A percentile compares a stretch with the other conserved stretches of the same genome.
phyloP scores from a whole-genome alignment of 1,140 invertebrate species.

The Drosophila littoralis region DNA sequence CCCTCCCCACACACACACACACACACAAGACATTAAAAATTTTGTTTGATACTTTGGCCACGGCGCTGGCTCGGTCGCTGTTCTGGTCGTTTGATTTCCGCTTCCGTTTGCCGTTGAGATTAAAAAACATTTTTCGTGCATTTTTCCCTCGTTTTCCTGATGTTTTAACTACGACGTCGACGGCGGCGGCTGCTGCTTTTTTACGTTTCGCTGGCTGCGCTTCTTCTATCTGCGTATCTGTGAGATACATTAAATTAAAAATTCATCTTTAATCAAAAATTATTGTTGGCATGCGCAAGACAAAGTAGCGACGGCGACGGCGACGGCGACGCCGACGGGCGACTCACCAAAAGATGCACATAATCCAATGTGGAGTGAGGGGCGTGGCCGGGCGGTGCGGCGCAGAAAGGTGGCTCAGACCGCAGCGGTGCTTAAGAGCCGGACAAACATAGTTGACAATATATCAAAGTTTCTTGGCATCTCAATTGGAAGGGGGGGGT shows the following conservation, averaged over 20 bases:
- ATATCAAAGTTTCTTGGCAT: constrained; percentile 64
- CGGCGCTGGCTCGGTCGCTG: constrained; percentile 53
- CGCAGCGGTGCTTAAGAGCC: constrained; percentile 41
- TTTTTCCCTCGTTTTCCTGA: constrained; percentile 77
- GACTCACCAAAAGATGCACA: constrained; percentile 16
- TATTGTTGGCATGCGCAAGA: constrained; percentile 81
- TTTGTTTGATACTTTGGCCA: constrained; percentile 79
- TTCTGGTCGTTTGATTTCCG: constrained; percentile 84
- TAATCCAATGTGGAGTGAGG: neutral
- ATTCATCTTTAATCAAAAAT: constrained; percentile 85
- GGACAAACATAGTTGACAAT: constrained; percentile 72
- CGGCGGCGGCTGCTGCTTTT: constrained; percentile 10
- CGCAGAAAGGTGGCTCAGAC: constrained; percentile 24
- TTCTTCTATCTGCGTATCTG: constrained; percentile 64
- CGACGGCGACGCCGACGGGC: constrained; percentile 5
- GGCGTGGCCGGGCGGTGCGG: neutral
- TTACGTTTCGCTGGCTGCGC: constrained; percentile 52
- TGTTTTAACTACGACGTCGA: constrained; percentile 50
- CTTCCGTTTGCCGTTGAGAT: constrained; percentile 84
- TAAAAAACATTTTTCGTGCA: constrained; percentile 83
- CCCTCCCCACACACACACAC: neutral
- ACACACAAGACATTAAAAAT: constrained; percentile 82
- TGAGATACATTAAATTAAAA: constrained; percentile 84
- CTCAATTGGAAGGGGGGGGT: constrained; percentile 9
- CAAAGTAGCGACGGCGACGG: constrained; percentile 43